Evolutionary conservation across 2,113 vertebrate genomes (phyloP), one percentile per base, ranked within the genome.

Genomic region (Hiodon alosoides): DNA sequence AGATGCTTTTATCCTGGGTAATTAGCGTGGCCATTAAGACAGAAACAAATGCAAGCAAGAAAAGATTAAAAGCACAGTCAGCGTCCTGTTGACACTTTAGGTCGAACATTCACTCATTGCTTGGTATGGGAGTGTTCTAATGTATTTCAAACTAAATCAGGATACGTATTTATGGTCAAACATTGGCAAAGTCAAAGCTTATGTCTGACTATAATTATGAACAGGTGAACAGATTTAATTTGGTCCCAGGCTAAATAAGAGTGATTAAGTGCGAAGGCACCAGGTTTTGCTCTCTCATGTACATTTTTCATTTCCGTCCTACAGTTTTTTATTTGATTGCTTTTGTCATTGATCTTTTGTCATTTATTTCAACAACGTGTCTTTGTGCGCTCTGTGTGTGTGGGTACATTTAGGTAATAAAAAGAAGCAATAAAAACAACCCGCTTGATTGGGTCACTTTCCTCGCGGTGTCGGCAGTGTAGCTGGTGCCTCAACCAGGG

Each of bases 381-480:
- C 47, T 14, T 47, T 3, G 50, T 69, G 67, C 10, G 50, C 31
- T 54, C 58, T 70, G 67, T 54, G 67, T 68, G n/a, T 67, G 13
- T 64, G 65, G 51, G 77, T 84, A 86, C 87, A 90, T 91, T 90
- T 87, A 87, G 90, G 89, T 87, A 90, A 91, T 90, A 89, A 88
- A 88, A 86, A 84, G 85, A 78, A 78, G 84, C 81, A 90, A 90
- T 92, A 90, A 91, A 91, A 85, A 54, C 79, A 77, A 77, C 82
- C 73, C 83, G 81, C 88, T 88, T 90, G 85, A 90, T 89, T 90
- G 85, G 86, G 85, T 86, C 83, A 55, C 66, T 11, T 46, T 60
- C 70, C 71, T 76, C 81, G 80, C 82, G 81, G 83, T 81, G 79
- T 83, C 81, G 83, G 80, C 85, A 82, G 58, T 74, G 78, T 76